Conservation (phyloP, 2,797 vertebrate genomes). For the Poecilia velifera region DNA sequence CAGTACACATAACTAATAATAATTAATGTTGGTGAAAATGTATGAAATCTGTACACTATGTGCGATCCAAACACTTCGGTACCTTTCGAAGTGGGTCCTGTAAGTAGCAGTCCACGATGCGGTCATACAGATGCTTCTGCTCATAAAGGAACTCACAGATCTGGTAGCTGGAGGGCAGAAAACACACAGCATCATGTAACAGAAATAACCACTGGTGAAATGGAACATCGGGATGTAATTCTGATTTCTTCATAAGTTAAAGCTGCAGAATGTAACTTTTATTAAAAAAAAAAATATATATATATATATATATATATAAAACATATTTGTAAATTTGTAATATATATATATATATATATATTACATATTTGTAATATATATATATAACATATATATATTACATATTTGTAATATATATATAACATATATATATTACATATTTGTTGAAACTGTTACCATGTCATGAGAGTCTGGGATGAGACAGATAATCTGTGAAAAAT, state of each 20-base stretch:
- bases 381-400: too few relatives aligned
- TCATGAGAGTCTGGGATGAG: too few relatives aligned
- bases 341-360: too few relatives aligned
- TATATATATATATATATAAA: too few relatives aligned
- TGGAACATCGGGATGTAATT: neutral
- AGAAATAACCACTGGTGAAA: neutral
- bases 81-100: constrained; percentile 92
- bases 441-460: too few relatives aligned
- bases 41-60: neutral
- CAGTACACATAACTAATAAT: neutral
- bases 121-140: constrained; percentile 89
- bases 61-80: neutral
- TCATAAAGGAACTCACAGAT: constrained; percentile 98
- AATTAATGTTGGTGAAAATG: neutral
- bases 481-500: too few relatives aligned
- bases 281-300: too few relatives aligned
- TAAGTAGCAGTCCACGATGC: constrained; percentile 92
- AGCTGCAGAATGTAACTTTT: too few relatives aligned
- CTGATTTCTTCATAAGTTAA: neutral
- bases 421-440: too few relatives aligned
- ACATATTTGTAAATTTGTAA: too few relatives aligned
- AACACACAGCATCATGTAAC: neutral
- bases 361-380: too few relatives aligned
- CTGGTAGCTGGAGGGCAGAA: constrained; percentile 85
- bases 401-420: too few relatives aligned